A percentile compares a stretch with the other conserved stretches of the same genome.
These are phyloP conservation scores for Pachypanchax playfairii DNA, from an alignment of 2,113 vertebrate species.

Conservation along the genomic window DNA sequence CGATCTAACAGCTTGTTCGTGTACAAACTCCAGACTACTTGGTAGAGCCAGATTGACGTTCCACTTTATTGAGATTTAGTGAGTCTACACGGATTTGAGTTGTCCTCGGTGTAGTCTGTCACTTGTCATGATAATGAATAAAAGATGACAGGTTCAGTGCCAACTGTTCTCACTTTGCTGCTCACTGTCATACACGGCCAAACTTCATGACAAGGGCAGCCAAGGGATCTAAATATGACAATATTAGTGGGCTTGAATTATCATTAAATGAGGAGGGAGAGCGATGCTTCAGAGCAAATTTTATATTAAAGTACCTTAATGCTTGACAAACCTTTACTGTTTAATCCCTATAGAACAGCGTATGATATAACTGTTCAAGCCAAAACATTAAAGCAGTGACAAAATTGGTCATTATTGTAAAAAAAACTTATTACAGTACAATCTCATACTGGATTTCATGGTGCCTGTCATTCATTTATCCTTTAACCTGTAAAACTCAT, in stretches of 20 bases:
- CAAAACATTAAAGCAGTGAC: not conserved
- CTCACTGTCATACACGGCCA: conserved; percentile 42
- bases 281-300: conserved; percentile 19
- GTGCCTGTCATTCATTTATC: too few relatives aligned
- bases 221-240: conserved; percentile 56
- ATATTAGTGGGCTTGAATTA: conserved; percentile 15
- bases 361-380: not conserved
- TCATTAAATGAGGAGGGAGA: conserved; percentile 20
- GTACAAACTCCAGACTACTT: conserved; percentile 55
- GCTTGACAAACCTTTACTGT: conserved; percentile 4
- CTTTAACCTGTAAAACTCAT: too few relatives aligned
- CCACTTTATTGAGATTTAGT: conserved; percentile 70
- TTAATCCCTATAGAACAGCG: not conserved
- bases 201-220: conserved; percentile 66
- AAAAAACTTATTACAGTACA: not conserved
- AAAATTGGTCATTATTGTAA: not conserved
- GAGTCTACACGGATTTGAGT: conserved; percentile 61
- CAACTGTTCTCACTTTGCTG: conserved; percentile 59
- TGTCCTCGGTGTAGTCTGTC: conserved; percentile 62
- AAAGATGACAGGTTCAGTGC: conserved; percentile 66
- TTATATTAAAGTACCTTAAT: conserved; percentile 8
- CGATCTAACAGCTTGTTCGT: conserved; percentile 72
- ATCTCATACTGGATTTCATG: not conserved
- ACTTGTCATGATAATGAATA: conserved; percentile 69
- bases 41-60: conserved; percentile 56